Evolutionary conservation across 2,888 invertebrate species (phyloP), one percentile per base, ranked within the genome.

Genomic region (Tubiluchus corallicola): DNA sequence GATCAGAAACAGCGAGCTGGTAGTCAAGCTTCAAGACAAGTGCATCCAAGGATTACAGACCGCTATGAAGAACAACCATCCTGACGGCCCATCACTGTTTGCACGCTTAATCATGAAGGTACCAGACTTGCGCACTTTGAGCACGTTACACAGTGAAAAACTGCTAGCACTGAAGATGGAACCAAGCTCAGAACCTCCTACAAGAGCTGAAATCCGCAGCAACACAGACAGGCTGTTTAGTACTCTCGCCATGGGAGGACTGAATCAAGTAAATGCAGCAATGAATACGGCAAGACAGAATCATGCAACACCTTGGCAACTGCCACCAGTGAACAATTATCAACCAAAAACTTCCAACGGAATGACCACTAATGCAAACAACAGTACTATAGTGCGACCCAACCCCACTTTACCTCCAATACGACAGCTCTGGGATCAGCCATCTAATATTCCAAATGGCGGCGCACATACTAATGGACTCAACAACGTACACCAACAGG

Each of bases 81-180:
- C 83, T n/a, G 61, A 66, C 38, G 60, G 66, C 47, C 55, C 57
- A 20, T 54, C 79, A 52, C 55, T 69, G 42, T 68, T 66, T 50
- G 59, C 61, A 29, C 88, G 90, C 61, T 68, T 94, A 54, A 75
- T 90, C 71, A 84, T 87, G 64, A 92, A 90, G 57, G 80, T 92
- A 51, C 92, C 92, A 2, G 94, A 94, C 69, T 72, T 94, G 58
- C 75, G 92, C 52, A 92, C 92, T 1, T 71, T 94, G 46, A 94
- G 94, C 68, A 90, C 92, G 3, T 72, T 94, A 45, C 94, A 94
- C 64, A 88, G 88, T 3, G 94, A 94, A 63, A 92, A 94, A 64
- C 72, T 92, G 53, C 74, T 92, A 45, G 90, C 85, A 15, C 87
- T 84, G 68, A 82, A 88, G 59, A 76, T 76, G 76, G 85, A 55